Evolutionary conservation across 2,888 invertebrate species (phyloP), one percentile per base, ranked within the genome.

Genomic region (Noctua fimbriata): DNA sequence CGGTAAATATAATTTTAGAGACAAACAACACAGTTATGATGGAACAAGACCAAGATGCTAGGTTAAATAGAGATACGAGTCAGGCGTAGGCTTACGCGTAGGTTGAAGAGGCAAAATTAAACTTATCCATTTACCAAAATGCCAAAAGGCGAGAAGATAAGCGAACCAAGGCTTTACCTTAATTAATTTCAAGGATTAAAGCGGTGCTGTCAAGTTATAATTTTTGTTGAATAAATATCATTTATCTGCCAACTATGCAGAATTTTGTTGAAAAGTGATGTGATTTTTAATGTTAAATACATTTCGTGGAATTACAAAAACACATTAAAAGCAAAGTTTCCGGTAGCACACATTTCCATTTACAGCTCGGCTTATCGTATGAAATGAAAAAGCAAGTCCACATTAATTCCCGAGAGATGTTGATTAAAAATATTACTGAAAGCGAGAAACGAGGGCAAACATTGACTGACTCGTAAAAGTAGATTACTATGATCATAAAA

Each of bases 351-450:
- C 73, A 84, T 83, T 82, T 32, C 41, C 77, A 83, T 83, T 75
- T 69, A 83, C 74, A 77, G 73, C n/a, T 72, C 14, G n/a, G 67
- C 65, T 76, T 82, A 76, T 70, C 69, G 67, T 63, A 65, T 79
- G 69, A 83, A 76, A 76, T 80, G 66, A 58, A 82, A 87, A 80
- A 69, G 81, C 74, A 81, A 78, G 81, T 80, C 52, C 85, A 85
- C 78, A 71, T 73, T 77, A 47, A 78, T 60, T 81, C 60, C 79
- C 47, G 66, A 65, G 78, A 78, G 79, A 79, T 71, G 83, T 79
- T 89, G 88, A 89, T 88, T 85, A 86, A 86, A 86, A 88, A 83
- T 79, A 87, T 87, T 81, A 85, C 78, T 81, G 86, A 78, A 86
- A 85, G 83, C 78, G 70, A 76, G 79, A 78, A 88, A 88, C 78